Conservation (phyloP, 2,797 vertebrate genomes). For the Gymnothorax javanicus region DNA sequence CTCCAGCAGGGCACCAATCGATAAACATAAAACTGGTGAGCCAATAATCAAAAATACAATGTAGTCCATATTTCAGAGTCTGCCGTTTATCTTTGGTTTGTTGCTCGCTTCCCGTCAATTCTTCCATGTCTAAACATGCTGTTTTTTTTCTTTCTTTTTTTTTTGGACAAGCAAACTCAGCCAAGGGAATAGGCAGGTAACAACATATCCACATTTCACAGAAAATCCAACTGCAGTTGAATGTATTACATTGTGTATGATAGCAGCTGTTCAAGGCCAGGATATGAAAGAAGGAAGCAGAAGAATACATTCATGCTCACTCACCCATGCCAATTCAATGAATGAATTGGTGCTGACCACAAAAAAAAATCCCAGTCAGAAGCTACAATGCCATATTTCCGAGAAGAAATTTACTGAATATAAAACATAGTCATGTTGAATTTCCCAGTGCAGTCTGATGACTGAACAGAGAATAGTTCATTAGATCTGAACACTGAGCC, state of each 20-base stretch:
- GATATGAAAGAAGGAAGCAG: constrained; percentile 1
- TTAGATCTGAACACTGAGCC: too few relatives aligned
- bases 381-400: neutral
- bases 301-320: neutral
- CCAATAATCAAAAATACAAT: neutral
- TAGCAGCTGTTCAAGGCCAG: neutral
- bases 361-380: neutral
- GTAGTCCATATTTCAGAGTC: neutral
- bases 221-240: neutral
- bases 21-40: neutral
- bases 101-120: neutral
- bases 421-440: neutral
- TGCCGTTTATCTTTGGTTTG: neutral
- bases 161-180: neutral
- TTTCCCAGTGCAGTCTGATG: neutral
- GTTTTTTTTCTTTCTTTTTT: too few relatives aligned
- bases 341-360: neutral
- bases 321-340: neutral
- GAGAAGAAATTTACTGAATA: neutral
- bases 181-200: neutral
- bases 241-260: neutral
- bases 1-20: neutral
- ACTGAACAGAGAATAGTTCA: too few relatives aligned
- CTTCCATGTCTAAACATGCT: neutral
- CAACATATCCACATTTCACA: neutral